Percentiles rank a stretch among this genome's conserved stretches.
Evolutionary conservation across 2,113 vertebrate species (phyloP).

Genomic region (Phainopepla nitens): DNA sequence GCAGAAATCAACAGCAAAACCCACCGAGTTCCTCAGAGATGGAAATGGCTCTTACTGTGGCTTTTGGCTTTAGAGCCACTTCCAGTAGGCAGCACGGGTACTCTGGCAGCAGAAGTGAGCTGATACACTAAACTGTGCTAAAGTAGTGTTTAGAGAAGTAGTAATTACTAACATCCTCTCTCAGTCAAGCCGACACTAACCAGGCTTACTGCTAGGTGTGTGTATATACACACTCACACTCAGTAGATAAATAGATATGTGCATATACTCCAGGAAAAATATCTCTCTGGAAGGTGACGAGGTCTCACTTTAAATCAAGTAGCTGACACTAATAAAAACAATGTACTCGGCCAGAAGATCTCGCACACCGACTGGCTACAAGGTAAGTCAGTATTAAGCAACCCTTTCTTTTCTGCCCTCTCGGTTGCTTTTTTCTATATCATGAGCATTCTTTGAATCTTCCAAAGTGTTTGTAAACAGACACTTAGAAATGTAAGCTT

Average conservation of each 20-base stretch:
- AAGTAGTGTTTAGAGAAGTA: conserved; percentile 62
- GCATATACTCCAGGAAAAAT: conserved; percentile 39
- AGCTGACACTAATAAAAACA: conserved; percentile 64
- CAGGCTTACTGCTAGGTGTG: conserved; percentile 57
- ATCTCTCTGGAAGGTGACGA: not conserved
- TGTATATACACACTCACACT: conserved; percentile 49
- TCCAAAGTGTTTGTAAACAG: not conserved
- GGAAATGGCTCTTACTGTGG: not conserved
- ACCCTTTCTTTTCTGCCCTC: not conserved
- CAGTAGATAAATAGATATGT: conserved; percentile 44
- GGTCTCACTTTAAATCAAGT: conserved; percentile 57
- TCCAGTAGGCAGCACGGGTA: conserved; percentile 33
- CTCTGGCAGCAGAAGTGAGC: conserved; percentile 51
- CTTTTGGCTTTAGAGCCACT: not conserved
- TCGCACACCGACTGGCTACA: not conserved
- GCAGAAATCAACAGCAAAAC: not conserved
- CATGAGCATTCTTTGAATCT: not conserved
- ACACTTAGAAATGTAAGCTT: not conserved
- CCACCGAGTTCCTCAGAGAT: not conserved
- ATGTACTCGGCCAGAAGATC: not conserved
- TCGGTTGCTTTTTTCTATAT: not conserved
- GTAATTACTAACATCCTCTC: conserved; percentile 65
- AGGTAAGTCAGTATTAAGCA: not conserved
- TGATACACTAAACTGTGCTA: conserved; percentile 31
- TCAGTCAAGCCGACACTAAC: conserved; percentile 52